Percentiles rank a stretch among this genome's conserved stretches.
Evolutionary conservation across 2,888 invertebrate species (phyloP).

Genomic region (Caenorhabditis sp.): DNA sequence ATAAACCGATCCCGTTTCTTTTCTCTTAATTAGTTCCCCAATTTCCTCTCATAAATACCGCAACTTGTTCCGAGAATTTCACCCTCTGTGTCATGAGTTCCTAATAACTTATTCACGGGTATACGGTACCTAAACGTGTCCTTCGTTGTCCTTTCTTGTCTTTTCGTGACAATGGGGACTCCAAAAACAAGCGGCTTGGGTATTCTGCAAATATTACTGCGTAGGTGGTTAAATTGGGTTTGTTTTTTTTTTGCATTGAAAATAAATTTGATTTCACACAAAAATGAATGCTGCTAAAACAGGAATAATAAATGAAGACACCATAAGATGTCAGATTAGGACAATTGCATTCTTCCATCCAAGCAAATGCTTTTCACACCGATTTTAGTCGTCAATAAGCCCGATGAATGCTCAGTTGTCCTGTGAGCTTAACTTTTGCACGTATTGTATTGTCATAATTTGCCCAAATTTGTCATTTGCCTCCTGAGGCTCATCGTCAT

Average conservation of each 20-base stretch:
- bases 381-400: neutral
- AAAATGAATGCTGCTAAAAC: neutral
- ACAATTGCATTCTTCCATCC: neutral
- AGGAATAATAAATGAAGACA: constrained; percentile 26
- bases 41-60: constrained; percentile 53
- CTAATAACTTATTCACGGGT: constrained; percentile 40
- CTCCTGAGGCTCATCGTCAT: constrained; percentile 39
- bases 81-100: constrained; percentile 11
- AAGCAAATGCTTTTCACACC: neutral
- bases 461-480: constrained; percentile 46
- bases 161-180: constrained; percentile 18
- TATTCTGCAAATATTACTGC: too few species aligned
- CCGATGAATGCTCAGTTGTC: constrained; percentile 2
- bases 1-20: constrained; percentile 28
- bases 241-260: too few species aligned
- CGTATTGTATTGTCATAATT: constrained; percentile 15
- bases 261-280: neutral
- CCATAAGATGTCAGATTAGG: constrained; percentile 9
- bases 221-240: too few species aligned
- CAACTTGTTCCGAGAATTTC: constrained; percentile 49
- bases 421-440: constrained; percentile 17
- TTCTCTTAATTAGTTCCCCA: constrained; percentile 56
- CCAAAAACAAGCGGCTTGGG: too few species aligned
- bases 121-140: constrained; percentile 38
- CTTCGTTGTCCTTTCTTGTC: constrained; percentile 11